A percentile compares a stretch with the other conserved stretches of the same genome.
phyloP scores from a whole-genome alignment of 1,140 invertebrate genomes.

The Drosophila neocordata region DNA sequence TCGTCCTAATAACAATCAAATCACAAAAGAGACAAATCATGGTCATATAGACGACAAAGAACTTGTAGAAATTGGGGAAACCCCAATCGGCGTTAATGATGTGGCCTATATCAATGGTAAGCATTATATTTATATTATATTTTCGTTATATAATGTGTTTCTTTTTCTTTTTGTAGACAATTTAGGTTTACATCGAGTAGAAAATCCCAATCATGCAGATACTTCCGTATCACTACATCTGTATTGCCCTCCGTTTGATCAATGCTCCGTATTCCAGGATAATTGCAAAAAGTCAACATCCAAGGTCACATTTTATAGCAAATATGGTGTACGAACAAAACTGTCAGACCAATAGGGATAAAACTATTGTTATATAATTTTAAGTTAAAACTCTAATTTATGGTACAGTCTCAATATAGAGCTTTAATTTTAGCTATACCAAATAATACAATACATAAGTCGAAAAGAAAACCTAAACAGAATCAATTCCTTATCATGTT shows the following conservation, averaged over 20 bases:
- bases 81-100: conserved; percentile 87
- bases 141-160: too few relatives aligned
- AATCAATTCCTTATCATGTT: not conserved
- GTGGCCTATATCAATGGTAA: conserved; percentile 98
- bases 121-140: too few relatives aligned
- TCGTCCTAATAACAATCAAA: conserved; percentile 14
- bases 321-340: conserved; percentile 75
- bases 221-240: conserved; percentile 96
- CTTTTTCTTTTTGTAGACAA: conserved; percentile 87
- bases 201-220: conserved; percentile 95
- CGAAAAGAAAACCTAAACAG: conserved; percentile 16
- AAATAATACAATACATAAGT: conserved; percentile 58
- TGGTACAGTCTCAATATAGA: conserved; percentile 2
- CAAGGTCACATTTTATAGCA: conserved; percentile 90
- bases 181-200: conserved; percentile 96
- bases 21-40: conserved; percentile 1
- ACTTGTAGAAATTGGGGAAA: conserved; percentile 86
- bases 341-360: conserved; percentile 52
- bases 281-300: conserved; percentile 89
- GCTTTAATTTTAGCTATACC: conserved; percentile 57
- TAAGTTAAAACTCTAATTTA: conserved; percentile 20
- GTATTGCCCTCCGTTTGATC: conserved; percentile 96
- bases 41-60: conserved; percentile 61
- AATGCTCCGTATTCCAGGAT: conserved; percentile 95
- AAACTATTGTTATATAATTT: conserved; percentile 47